Evolutionary conservation across 2,113 vertebrate genomes (phyloP), one percentile per base, ranked within the genome.

Genomic region (Illadopsis cleaveri): DNA sequence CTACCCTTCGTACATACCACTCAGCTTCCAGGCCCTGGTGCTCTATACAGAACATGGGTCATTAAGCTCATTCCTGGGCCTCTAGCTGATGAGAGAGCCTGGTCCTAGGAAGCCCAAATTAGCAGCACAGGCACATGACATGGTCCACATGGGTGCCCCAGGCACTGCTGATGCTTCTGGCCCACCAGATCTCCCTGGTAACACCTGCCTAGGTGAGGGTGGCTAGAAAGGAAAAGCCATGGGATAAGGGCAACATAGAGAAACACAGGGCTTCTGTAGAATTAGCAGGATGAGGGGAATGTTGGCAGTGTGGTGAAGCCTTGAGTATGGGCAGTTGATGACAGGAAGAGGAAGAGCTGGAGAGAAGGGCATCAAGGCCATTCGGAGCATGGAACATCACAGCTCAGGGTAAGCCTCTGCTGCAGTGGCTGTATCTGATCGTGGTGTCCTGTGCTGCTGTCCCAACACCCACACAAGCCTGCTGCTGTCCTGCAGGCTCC

Each of bases 71-170:
- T 45, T 35, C 44, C 61, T 47, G 38, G 33, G 53, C 37, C 47
- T 71, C 47, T 17, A 24, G 44, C 35, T 69, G 53, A 21, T 37
- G 25, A 23, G 5, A 21, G 13, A 33, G 10, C 33, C 57, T 0
- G 4, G 45, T 60, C 19, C 33, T 62, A 42, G 71, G 47, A 61
- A 78, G 27, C 35, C 47, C 51, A 71, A 27, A 64, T 17, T 38
- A 50, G 20, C 19, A 89, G 24, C 28, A 18, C 45, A 84, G 62
- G 25, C 12, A 24, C 31, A 11, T 31, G 42, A 9, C 18, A 12
- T 14, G 21, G n/a, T 24, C 56, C 10, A 0, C 11, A 28, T 0
- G 0, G 21, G 44, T 68, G n/a, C 4, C 56, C 38, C 33, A n/a
- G 35, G 37, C 33, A 37, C 33, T 45, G 38, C 8, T 68, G 44